Percentiles rank a stretch among this genome's conserved stretches.
Evolutionary conservation across 2,113 vertebrate species (phyloP).

Genomic region (Rutilus rutilus): DNA sequence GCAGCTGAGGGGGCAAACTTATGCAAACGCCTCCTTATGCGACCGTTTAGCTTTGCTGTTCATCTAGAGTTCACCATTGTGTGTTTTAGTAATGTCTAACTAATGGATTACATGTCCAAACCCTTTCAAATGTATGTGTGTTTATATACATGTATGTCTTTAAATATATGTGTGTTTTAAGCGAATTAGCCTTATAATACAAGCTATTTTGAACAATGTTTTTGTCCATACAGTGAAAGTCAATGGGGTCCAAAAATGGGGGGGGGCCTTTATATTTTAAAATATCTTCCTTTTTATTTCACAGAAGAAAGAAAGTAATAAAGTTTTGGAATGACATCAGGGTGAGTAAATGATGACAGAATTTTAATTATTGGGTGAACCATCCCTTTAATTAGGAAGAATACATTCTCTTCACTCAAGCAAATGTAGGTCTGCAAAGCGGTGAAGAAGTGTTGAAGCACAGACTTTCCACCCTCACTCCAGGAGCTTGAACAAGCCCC

Average conservation of each 20-base stretch:
- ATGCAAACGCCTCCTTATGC: neutral
- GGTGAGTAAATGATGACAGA: neutral
- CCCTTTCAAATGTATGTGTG: neutral
- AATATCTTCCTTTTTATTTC: neutral
- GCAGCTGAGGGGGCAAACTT: slow-evolving; percentile 10
- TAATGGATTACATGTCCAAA: slow-evolving; percentile 14
- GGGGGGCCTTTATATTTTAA: neutral
- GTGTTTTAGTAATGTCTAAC: neutral
- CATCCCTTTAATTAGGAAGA: neutral
- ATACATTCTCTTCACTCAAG: neutral
- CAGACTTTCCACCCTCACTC: slow-evolving; percentile 46
- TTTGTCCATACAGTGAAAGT: neutral
- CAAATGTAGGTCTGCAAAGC: slow-evolving; percentile 20
- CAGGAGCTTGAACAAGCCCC: slow-evolving; percentile 65
- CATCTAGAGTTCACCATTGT: neutral
- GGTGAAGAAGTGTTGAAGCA: slow-evolving; percentile 60
- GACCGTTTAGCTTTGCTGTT: slow-evolving; percentile 11
- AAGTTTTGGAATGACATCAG: neutral
- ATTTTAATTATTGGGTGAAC: neutral
- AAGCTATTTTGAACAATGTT: neutral
- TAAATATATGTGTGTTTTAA: neutral
- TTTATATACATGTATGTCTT: no score
- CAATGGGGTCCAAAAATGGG: neutral
- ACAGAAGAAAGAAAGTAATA: neutral
- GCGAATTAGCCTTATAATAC: neutral